Base-by-base conservation (phyloP, 2,888 invertebrate genomes). In the Drosophila tripunctata region DNA sequence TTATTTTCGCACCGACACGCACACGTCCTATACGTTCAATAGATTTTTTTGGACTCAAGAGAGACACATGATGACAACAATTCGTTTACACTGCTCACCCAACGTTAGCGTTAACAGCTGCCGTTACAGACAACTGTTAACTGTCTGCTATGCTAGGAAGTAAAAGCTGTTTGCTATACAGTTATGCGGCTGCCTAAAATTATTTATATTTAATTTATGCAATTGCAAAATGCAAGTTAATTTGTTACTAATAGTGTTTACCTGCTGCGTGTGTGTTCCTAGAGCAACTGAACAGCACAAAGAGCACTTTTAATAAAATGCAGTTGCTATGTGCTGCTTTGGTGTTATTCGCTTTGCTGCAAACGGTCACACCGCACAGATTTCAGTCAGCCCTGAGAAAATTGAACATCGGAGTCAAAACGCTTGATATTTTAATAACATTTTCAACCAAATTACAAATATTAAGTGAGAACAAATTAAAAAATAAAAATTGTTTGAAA, bases 31-130 rank as follows among this genome's bases (percentile, higher is more conserved):
- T 54, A 57, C 71, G 51, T 43, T 35, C 54, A 55, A 70, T 43
- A 50, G 36, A 58, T 38, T 51, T 38, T 55, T 64, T 70, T 65
- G 50, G 64, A 72, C 75, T 72, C 71, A 75, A 75, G 71, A 72
- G 71, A 57, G 57, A 5, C n/a, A n/a, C n/a, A 14, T 10, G 12
- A 19, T 27, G 40, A 45, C 38, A 36, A 52, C 56, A 44, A 31
- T 38, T 14, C 31, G 15, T 40, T 62, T 67, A 61, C 47, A 47
- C n/a, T n/a, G n/a, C 62, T 56, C 69, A 33, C n/a, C 24, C 30
- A 6, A 38, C 61, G 70, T 70, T 55, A 74, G 10, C n/a, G 5
- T 14, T 10, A 43, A 48, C 56, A 62, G 47, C 1, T 19, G 21
- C 55, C 31, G 17, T 19, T 31, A 17, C n/a, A n/a, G n/a, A n/a